Evolutionary conservation across 2,797 vertebrate species (phyloP).

Genomic region (Microctenopoma steveboyesi): DNA sequence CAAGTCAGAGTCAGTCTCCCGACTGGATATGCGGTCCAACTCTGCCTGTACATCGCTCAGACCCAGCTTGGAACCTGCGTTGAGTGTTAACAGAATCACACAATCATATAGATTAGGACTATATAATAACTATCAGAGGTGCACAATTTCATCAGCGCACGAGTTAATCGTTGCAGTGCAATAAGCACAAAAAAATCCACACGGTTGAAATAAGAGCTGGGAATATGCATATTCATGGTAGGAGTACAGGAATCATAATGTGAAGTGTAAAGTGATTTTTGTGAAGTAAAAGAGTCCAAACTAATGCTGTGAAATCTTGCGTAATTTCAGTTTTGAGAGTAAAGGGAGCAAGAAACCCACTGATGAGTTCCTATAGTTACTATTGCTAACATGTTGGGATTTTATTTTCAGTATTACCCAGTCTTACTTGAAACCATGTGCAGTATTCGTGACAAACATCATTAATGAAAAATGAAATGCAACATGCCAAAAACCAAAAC

Average conservation of each 20-base stretch:
- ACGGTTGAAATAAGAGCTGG: slow-evolving; percentile 63
- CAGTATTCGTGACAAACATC: slow-evolving; percentile 38
- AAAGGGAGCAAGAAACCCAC: too few species aligned
- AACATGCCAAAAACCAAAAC: slow-evolving; percentile 54
- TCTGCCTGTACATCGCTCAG: slow-evolving; percentile 98
- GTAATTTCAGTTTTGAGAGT: slow-evolving; percentile 23
- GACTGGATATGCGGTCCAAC: slow-evolving; percentile 96
- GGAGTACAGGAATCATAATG: too few species aligned
- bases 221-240: not conserved
- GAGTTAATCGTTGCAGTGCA: slow-evolving; percentile 30
- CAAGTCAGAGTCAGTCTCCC: slow-evolving; percentile 88
- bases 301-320: slow-evolving; percentile 8
- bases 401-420: slow-evolving; percentile 16
- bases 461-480: slow-evolving; percentile 48
- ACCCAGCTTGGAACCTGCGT: slow-evolving; percentile 93
- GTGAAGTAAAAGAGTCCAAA: not conserved
- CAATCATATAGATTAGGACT: not conserved
- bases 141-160: slow-evolving; percentile 7
- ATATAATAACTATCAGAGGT: not conserved
- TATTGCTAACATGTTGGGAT: not conserved
- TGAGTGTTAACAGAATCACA: not conserved
- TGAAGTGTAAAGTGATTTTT: not conserved
- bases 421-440: slow-evolving; percentile 68
- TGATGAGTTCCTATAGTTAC: too few species aligned
- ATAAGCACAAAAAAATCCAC: slow-evolving; percentile 45